phyloP scores from a whole-genome alignment of 2,797 vertebrate genomes.

The Brachyrhaphis roseni region DNA sequence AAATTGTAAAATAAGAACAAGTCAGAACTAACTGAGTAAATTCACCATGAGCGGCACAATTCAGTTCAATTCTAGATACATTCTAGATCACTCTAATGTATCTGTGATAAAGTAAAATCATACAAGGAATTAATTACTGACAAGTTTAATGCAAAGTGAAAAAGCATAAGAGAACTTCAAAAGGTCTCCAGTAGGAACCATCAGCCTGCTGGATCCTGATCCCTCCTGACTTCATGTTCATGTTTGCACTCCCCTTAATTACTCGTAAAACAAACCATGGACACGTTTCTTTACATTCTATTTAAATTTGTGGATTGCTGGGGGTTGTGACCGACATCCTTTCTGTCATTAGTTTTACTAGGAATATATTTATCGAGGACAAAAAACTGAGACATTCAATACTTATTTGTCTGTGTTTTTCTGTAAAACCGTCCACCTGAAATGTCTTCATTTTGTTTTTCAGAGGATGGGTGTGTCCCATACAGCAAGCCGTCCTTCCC shows the following conservation, averaged over 20 bases:
- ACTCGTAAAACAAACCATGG: background rate
- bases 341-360: background rate
- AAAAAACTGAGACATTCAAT: background rate
- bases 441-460: constrained; percentile 36
- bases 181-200: background rate
- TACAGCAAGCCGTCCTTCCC: constrained; percentile 98
- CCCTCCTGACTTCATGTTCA: too few species aligned
- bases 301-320: background rate
- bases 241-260: background rate
- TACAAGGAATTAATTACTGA: background rate
- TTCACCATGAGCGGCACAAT: too few species aligned
- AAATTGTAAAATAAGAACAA: too few species aligned
- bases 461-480: constrained; percentile 94
- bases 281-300: background rate
- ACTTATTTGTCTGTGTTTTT: background rate
- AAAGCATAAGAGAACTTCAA: background rate
- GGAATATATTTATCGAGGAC: background rate
- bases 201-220: too few species aligned
- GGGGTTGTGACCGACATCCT: background rate
- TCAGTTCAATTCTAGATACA: too few species aligned
- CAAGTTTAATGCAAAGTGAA: background rate
- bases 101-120: too few species aligned
- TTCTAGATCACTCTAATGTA: too few species aligned
- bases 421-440: constrained; percentile 17
- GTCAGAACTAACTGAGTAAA: too few species aligned